Base-by-base conservation (phyloP, 2,888 invertebrate species). In the Rotaria sp. region DNA sequence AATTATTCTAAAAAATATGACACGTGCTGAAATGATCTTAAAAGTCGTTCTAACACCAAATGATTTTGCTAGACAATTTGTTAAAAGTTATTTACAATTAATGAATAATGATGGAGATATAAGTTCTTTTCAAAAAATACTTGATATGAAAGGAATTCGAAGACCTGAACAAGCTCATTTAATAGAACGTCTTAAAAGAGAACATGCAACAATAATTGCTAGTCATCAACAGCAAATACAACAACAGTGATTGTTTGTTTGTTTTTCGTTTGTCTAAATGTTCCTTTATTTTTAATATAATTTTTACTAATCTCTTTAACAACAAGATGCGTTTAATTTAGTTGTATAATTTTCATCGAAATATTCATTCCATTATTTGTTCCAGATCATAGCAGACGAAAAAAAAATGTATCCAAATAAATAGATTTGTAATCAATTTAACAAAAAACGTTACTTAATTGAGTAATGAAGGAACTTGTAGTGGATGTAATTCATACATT, bases 51-150 rank as follows among this genome's bases (percentile, higher is more conserved):
- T 86, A 30, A 85, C 86, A n/a, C 86, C 86, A 11, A 38, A 85
- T 84, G 86, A 86, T 57, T 85, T 85, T 18, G 59, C 84, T 26
- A 50, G 52, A 21, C 75, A 67, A 26, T 86, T 86, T 85, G 86
- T 86, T 21, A 85, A 86, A 50, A 86, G 85, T 86, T 86, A 86
- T 86, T 15, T 86, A 35, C 75, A 75, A 57, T 48, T 86, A 35
- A 84, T 86, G 38, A 52, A 35, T 41, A 80, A 80, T 45, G 86
- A 86, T 80, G 30, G 41, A 15, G 86, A 86, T 38, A 21, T 85
- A 7, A 80, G 75, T 30, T 55, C 86, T 10, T 86, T 86, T 55
- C 75, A 59, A 55, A 52, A 74, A 57, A 85, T 86, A 59, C 75
- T 86, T 18, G 86, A 86, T 75, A 86, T 86, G 86, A 86, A 86